Conservation (phyloP, 92 coral and sea anemone genomes). For the Porites evermanni region DNA sequence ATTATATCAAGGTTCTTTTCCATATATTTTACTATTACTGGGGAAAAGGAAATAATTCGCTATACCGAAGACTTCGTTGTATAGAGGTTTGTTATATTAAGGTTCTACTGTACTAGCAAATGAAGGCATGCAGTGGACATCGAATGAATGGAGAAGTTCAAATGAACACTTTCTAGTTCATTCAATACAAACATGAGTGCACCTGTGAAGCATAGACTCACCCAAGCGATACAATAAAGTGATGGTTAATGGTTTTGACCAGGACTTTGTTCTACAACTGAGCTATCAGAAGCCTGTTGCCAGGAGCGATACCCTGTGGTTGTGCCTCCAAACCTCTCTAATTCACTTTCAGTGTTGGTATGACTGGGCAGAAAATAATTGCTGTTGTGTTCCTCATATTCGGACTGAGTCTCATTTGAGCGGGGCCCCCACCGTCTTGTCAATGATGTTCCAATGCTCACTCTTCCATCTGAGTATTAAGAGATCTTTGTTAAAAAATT, state of each 20-base stretch:
- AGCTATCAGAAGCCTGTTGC: neutral
- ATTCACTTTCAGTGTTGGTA: neutral
- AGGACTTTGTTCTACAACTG: neutral
- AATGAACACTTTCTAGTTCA: no score
- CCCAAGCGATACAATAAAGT: neutral
- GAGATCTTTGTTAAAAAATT: neutral
- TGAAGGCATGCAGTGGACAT: no score
- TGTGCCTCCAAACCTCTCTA: neutral
- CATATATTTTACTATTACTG: no score
- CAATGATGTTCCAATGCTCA: slow-evolving; percentile 9
- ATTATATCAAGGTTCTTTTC: no score
- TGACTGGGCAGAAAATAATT: neutral
- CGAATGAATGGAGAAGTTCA: no score
- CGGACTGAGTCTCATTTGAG: slow-evolving; percentile 5
- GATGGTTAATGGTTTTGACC: neutral
- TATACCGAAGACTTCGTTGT: no score
- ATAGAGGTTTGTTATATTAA: no score
- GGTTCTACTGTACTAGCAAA: no score
- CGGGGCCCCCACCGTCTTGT: slow-evolving; percentile 18
- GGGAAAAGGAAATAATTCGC: no score
- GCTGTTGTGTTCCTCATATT: neutral
- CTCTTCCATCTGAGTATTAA: slow-evolving; percentile 2
- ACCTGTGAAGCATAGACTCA: neutral
- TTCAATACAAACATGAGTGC: no score
- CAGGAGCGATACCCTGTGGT: neutral